Evolutionary conservation across 2,113 vertebrate genomes (phyloP).

Genomic region (Triplophysa rosa): DNA sequence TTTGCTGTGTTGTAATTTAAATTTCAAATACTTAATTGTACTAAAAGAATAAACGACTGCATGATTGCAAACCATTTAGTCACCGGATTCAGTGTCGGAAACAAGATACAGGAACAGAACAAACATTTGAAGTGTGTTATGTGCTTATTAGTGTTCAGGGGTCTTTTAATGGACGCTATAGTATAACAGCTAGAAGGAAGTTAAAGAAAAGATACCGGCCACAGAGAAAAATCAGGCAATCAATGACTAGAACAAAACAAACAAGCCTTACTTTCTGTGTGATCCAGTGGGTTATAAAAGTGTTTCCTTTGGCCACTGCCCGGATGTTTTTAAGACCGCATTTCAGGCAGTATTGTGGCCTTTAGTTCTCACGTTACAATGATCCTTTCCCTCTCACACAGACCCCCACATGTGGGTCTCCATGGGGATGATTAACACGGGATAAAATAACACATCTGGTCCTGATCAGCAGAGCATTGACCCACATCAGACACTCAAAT

Average conservation of each 20-base stretch:
- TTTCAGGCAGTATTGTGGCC: neutral
- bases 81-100: neutral
- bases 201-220: neutral
- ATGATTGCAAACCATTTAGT: neutral
- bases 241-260: neutral
- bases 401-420: conserved; percentile 4
- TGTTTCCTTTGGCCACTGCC: conserved; percentile 17
- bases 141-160: neutral
- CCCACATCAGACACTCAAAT: conserved; percentile 15
- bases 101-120: neutral
- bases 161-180: neutral
- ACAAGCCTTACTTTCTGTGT: conserved; percentile 18
- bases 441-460: conserved; percentile 50
- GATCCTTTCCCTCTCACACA: conserved; percentile 11
- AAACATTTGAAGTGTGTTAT: neutral
- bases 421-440: conserved; percentile 18
- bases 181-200: neutral
- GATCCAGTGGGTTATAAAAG: conserved; percentile 23
- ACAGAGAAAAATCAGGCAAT: neutral
- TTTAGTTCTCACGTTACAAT: conserved; percentile 30
- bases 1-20: too few species aligned
- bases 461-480: conserved; percentile 42
- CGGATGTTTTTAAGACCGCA: conserved; percentile 26
- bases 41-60: neutral
- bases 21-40: neutral